phyloP scores from a whole-genome alignment of 2,888 invertebrate species.

The Euproctis similis region DNA sequence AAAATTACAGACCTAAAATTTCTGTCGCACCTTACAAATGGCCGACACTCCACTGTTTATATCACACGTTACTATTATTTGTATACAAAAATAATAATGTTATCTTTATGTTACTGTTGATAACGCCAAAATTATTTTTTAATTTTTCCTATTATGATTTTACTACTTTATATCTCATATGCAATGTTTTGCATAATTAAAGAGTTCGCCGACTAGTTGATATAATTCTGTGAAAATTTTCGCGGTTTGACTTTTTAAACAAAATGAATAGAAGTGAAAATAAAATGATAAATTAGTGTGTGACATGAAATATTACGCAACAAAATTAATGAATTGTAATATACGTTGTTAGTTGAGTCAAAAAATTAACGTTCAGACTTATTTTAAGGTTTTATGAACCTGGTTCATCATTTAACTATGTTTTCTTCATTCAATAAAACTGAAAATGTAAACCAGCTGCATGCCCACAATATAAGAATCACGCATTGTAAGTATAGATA shows the following conservation, averaged over 20 bases:
- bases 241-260: too few relatives aligned
- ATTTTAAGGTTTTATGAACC: too few relatives aligned
- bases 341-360: too few relatives aligned
- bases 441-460: slow-evolving; percentile 43
- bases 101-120: slow-evolving; percentile 28
- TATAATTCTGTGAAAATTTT: too few relatives aligned
- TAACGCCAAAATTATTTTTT: slow-evolving; percentile 38
- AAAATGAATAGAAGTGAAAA: too few relatives aligned
- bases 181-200: background rate
- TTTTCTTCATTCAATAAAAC: slow-evolving; percentile 39
- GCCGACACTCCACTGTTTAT: slow-evolving; percentile 82
- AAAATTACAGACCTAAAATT: slow-evolving; percentile 75
- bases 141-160: slow-evolving; percentile 27
- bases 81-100: slow-evolving; percentile 29
- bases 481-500: slow-evolving; percentile 40
- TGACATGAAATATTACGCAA: too few relatives aligned
- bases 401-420: too few relatives aligned
- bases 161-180: background rate
- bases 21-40: slow-evolving; percentile 82
- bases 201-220: background rate
- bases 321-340: too few relatives aligned
- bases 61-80: slow-evolving; percentile 60
- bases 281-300: too few relatives aligned
- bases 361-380: too few relatives aligned
- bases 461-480: slow-evolving; percentile 49